Evolutionary conservation across 2,113 vertebrate species (phyloP).

Genomic region (Prunella fulvescens): DNA sequence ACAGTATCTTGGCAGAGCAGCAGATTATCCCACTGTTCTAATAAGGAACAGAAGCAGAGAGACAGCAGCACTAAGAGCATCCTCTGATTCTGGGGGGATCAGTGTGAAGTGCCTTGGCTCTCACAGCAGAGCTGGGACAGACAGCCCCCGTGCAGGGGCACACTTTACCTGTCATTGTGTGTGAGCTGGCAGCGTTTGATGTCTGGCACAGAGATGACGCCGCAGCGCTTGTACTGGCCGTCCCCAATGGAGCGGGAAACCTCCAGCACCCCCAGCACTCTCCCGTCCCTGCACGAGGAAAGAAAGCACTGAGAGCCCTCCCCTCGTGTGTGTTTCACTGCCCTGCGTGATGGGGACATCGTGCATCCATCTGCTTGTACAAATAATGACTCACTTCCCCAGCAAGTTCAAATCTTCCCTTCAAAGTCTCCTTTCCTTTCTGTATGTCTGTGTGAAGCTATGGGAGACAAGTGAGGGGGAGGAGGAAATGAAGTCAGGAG

Average conservation of each 20-base stretch:
- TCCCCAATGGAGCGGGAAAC: slow-evolving; percentile 97
- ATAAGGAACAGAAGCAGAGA: not conserved
- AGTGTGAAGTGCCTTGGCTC: not conserved
- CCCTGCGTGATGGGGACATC: not conserved
- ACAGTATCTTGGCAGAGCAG: not conserved
- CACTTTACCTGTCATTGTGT: slow-evolving; percentile 82
- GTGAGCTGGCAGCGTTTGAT: slow-evolving; percentile 88
- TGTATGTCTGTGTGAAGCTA: not conserved
- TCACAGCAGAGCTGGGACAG: not conserved
- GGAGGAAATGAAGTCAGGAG: not conserved
- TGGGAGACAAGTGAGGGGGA: not conserved
- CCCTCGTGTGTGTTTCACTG: fast-evolving
- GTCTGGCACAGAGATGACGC: slow-evolving; percentile 91
- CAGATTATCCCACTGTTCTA: not conserved
- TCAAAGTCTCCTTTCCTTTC: not conserved
- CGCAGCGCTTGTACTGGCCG: slow-evolving; percentile 94
- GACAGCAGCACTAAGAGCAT: not conserved
- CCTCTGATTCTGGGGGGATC: not conserved
- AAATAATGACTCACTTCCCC: not conserved
- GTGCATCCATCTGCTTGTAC: fast-evolving
- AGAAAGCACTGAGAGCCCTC: not conserved
- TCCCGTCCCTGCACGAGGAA: slow-evolving; percentile 78
- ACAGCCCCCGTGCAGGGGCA: fast-evolving
- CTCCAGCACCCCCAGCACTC: slow-evolving; percentile 91
- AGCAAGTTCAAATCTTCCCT: not conserved